Conservation (phyloP, 2,113 vertebrate species). For the Calyptomena viridis region DNA sequence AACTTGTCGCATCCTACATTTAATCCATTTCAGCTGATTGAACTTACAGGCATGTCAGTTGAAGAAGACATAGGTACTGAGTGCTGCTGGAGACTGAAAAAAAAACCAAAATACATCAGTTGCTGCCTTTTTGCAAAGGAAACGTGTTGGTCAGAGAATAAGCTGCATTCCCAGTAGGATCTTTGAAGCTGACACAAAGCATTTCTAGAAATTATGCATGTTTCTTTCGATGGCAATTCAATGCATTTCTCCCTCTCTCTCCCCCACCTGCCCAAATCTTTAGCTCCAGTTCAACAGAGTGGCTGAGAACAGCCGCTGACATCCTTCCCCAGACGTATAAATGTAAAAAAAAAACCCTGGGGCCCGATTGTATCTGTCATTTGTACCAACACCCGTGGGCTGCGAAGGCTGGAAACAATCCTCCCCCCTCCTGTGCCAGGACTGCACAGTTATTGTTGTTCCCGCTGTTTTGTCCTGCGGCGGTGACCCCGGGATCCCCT, state of each 20-base stretch:
- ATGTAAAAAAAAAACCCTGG: background rate
- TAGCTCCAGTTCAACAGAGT: slow-evolving; percentile 14
- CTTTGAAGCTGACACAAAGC: slow-evolving; percentile 50
- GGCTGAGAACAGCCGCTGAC: slow-evolving; percentile 38
- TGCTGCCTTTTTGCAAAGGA: slow-evolving; percentile 37
- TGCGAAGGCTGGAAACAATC: background rate
- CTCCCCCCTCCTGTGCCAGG: slow-evolving; percentile 19
- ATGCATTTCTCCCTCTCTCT: background rate
- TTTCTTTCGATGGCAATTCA: slow-evolving; percentile 37
- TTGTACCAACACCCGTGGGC: background rate
- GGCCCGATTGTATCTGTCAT: background rate
- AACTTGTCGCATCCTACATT: background rate
- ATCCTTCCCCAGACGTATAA: slow-evolving; percentile 15
- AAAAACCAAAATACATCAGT: background rate
- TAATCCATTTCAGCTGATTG: slow-evolving; percentile 8
- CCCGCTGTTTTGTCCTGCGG: background rate
- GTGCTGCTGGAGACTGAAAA: background rate
- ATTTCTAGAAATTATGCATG: slow-evolving; percentile 57
- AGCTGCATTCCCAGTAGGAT: slow-evolving; percentile 47
- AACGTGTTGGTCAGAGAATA: background rate
- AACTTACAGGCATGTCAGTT: background rate
- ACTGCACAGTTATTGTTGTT: background rate
- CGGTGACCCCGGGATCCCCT: background rate
- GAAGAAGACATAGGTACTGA: background rate
- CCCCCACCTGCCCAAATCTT: slow-evolving; percentile 32